Evolutionary conservation across 64 coral and sea anemone genomes (phyloP).

Genomic region (Montipora sp.): DNA sequence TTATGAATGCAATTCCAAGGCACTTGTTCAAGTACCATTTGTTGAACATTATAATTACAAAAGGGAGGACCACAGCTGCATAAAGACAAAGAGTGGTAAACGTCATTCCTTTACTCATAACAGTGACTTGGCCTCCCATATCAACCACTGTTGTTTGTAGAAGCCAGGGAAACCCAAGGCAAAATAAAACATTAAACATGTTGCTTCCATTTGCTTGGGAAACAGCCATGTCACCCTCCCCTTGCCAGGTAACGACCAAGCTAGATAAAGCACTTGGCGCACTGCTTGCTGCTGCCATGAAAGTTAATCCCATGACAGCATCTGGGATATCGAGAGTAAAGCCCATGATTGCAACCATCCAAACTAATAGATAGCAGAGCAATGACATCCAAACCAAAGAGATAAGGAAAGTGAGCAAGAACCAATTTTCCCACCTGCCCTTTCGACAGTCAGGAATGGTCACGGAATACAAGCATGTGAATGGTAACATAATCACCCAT

Average conservation of each 20-base stretch:
- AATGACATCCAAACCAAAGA: constrained; percentile 80
- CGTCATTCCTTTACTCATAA: constrained; percentile 66
- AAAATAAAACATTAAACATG: constrained; percentile 79
- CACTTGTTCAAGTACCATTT: constrained; percentile 79
- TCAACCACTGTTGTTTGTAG: constrained; percentile 75
- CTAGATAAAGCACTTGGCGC: constrained; percentile 86
- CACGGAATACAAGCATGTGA: constrained; percentile 57
- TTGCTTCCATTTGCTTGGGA: constrained; percentile 89
- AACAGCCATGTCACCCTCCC: constrained; percentile 92
- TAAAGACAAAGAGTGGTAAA: constrained; percentile 78
- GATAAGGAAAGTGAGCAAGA: constrained; percentile 73
- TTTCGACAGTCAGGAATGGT: constrained; percentile 91
- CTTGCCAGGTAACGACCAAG: constrained; percentile 78
- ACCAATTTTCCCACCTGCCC: constrained; percentile 69
- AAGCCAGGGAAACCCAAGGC: constrained; percentile 87
- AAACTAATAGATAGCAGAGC: constrained; percentile 81
- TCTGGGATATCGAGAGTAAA: constrained; percentile 84
- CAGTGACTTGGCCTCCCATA: constrained; percentile 22
- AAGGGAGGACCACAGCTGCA: constrained; percentile 63
- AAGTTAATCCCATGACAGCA: constrained; percentile 89
- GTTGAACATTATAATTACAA: constrained; percentile 70
- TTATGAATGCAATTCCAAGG: constrained; percentile 64
- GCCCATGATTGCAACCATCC: constrained; percentile 88
- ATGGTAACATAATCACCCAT: constrained; percentile 69
- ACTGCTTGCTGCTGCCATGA: constrained; percentile 86